phyloP scores from a whole-genome alignment of 2,888 invertebrate species.

The Liopterus haemorrhoidalis region DNA sequence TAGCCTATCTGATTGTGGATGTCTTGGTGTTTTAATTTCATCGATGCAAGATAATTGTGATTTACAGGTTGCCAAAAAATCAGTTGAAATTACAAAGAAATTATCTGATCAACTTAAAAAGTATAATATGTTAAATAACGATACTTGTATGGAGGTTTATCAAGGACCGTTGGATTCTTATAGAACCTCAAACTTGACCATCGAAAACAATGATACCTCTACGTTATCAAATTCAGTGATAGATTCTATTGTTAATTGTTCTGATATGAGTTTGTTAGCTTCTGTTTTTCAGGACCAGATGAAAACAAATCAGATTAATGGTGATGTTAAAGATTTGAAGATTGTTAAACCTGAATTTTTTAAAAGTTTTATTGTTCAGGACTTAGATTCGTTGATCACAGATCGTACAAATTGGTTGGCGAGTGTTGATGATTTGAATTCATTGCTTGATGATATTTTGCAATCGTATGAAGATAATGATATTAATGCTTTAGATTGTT shows the following conservation, averaged over 20 bases:
- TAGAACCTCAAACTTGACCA: constrained; percentile 6
- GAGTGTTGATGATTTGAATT: constrained; percentile 60
- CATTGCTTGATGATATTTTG: constrained; percentile 68
- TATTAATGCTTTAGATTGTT: constrained; percentile 65
- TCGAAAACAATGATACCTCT: constrained; percentile 7
- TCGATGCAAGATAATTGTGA: constrained; percentile 65
- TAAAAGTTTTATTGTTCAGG: constrained; percentile 52
- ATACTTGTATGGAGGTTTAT: constrained; percentile 34
- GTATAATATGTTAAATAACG: constrained; percentile 48
- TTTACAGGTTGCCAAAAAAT: constrained; percentile 61
- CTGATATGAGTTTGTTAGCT: constrained; percentile 57
- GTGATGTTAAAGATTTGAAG: constrained; percentile 37
- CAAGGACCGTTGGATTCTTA: constrained; percentile 14
- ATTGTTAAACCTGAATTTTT: constrained; percentile 55
- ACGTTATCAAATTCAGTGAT: constrained; percentile 51
- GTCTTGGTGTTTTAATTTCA: constrained; percentile 62
- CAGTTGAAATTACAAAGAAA: constrained; percentile 52
- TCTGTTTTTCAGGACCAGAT: constrained; percentile 51
- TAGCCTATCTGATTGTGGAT: constrained; percentile 62
- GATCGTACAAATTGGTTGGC: constrained; percentile 62
- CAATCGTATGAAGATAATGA: constrained; percentile 54
- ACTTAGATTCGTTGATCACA: constrained; percentile 56
- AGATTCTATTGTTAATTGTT: constrained; percentile 58
- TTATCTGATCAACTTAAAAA: constrained; percentile 52
- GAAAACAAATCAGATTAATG: constrained; percentile 41